These are phyloP conservation scores for Saccostrea echinata DNA, from an alignment of 1,140 invertebrate species.

Conservation along the genomic window DNA sequence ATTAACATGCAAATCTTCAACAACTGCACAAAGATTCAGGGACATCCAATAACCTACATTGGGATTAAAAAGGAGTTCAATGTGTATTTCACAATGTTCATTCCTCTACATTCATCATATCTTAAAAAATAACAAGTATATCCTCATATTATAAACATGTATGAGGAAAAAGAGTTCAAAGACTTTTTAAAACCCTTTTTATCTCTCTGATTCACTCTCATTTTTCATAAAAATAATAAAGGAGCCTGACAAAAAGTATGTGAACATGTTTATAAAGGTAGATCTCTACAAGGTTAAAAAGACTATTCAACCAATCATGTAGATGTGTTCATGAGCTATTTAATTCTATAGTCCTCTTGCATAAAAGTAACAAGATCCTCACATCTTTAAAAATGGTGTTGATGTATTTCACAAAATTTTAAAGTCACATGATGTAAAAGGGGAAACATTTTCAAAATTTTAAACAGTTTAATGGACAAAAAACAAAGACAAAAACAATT, in stretches of 20 bases:
- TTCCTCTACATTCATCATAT: background rate
- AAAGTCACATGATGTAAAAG: background rate
- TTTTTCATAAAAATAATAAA: background rate
- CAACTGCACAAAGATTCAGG: background rate
- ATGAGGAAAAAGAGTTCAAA: background rate
- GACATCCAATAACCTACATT: background rate
- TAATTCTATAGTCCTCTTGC: background rate
- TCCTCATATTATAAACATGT: background rate
- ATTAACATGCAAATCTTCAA: background rate
- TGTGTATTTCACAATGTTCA: background rate
- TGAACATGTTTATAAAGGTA: background rate
- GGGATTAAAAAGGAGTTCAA: background rate
- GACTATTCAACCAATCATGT: slow-evolving; percentile 6
- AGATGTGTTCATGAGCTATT: background rate
- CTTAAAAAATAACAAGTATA: background rate
- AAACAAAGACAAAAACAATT: background rate
- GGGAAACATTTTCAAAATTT: background rate
- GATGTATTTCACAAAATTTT: background rate
- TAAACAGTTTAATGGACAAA: background rate
- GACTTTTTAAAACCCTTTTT: background rate
- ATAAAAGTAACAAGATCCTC: background rate
- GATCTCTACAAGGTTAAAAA: background rate
- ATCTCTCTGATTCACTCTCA: background rate
- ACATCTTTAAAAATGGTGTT: background rate
- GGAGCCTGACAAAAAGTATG: slow-evolving; percentile 5